phyloP scores from a whole-genome alignment of 1,140 invertebrate genomes.

The Drosophila bipectinata region DNA sequence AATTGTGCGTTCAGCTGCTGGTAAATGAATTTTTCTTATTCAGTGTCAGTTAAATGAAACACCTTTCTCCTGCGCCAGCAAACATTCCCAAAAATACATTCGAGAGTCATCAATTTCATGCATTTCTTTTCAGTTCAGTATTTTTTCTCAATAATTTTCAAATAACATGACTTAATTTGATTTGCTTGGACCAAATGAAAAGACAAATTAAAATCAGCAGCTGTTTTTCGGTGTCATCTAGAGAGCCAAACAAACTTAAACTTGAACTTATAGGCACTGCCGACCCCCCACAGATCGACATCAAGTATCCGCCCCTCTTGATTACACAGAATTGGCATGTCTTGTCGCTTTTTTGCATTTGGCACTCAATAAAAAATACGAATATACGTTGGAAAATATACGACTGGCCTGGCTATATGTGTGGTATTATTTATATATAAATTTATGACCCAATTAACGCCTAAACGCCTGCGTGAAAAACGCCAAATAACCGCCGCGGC shows the following conservation, averaged over 20 bases:
- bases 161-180: slow-evolving; percentile 22
- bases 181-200: slow-evolving; percentile 11
- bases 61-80: slow-evolving; percentile 53
- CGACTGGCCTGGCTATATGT: neutral
- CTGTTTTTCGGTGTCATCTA: slow-evolving; percentile 10
- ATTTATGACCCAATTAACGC: slow-evolving; percentile 80
- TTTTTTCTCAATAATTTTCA: slow-evolving; percentile 18
- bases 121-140: neutral
- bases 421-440: slow-evolving; percentile 29
- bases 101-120: slow-evolving; percentile 15
- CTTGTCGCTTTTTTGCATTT: slow-evolving; percentile 21
- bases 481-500: slow-evolving; percentile 42
- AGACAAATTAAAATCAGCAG: slow-evolving; percentile 31
- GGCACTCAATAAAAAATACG: slow-evolving; percentile 39
- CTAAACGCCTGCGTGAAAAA: slow-evolving; percentile 66
- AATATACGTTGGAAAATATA: slow-evolving; percentile 67
- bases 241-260: slow-evolving; percentile 51
- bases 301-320: neutral
- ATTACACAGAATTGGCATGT: slow-evolving; percentile 13
- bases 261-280: slow-evolving; percentile 68
- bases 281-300: slow-evolving; percentile 6
- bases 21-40: slow-evolving; percentile 52
- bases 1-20: slow-evolving; percentile 47
- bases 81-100: slow-evolving; percentile 28
- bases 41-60: slow-evolving; percentile 73